A percentile compares a stretch with the other conserved stretches of the same genome.
Evolutionary conservation across 2,888 invertebrate genomes (phyloP).

Genomic region (Scotopteryx bipunctaria): DNA sequence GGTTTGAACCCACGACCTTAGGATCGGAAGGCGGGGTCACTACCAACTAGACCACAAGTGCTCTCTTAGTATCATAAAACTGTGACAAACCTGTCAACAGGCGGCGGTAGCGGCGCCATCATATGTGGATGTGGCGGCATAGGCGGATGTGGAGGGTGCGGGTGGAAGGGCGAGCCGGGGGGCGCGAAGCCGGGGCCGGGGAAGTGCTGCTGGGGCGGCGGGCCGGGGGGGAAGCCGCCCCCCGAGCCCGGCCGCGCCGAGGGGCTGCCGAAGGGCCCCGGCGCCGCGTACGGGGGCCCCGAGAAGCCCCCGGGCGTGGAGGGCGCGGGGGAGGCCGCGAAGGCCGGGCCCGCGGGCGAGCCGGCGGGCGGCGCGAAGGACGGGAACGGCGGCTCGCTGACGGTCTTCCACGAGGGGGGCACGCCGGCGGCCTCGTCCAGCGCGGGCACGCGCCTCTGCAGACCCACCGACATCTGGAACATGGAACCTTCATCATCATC

Average conservation of each 20-base stretch:
- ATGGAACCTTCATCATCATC: no score
- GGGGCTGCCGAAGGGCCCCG: constrained; percentile 85
- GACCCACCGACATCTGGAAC: constrained; percentile 87
- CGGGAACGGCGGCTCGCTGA: constrained; percentile 86
- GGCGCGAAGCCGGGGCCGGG: constrained; percentile 89
- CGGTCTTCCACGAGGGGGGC: constrained; percentile 88
- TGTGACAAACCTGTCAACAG: constrained; percentile 89
- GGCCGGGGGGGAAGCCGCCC: constrained; percentile 92
- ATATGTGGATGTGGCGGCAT: constrained; percentile 88
- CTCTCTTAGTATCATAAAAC: no score
- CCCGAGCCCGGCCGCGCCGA: constrained; percentile 90
- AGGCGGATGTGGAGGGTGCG: constrained; percentile 93
- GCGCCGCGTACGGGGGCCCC: constrained; percentile 85
- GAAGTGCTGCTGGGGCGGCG: constrained; percentile 86
- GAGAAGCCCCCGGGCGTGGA: constrained; percentile 89
- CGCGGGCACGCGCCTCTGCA: constrained; percentile 90
- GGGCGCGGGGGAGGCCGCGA: constrained; percentile 88
- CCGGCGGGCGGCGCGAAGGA: constrained; percentile 90
- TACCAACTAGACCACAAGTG: no score
- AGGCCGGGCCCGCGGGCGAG: constrained; percentile 88
- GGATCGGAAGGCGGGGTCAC: no score
- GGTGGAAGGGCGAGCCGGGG: constrained; percentile 90
- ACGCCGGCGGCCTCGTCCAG: constrained; percentile 79
- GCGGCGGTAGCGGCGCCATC: constrained; percentile 86
- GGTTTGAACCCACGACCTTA: no score